Evolutionary conservation across 2,888 invertebrate genomes (phyloP).

Genomic region (Phymatocera aterrima): DNA sequence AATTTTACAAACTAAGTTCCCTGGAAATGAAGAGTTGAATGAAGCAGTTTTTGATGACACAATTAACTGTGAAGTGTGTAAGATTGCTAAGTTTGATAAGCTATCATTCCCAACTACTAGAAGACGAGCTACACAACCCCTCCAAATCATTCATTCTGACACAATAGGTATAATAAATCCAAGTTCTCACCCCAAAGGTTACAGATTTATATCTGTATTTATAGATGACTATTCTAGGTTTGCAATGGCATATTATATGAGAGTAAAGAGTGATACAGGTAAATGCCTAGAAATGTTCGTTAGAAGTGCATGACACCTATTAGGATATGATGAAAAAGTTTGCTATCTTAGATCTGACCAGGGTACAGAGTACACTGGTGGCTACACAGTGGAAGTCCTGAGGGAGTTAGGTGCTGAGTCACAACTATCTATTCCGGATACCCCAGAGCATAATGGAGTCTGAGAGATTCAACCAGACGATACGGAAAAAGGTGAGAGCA

Average conservation of each 20-base stretch:
- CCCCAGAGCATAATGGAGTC: slow-evolving; percentile 50
- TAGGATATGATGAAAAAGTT: slow-evolving; percentile 55
- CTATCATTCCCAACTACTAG: slow-evolving; percentile 51
- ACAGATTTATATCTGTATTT: slow-evolving; percentile 50
- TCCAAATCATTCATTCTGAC: no score
- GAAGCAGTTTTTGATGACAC: slow-evolving; percentile 52
- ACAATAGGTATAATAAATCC: slow-evolving; percentile 47
- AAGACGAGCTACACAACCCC: slow-evolving; percentile 46
- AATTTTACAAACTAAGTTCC: slow-evolving; percentile 49
- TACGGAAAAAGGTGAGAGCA: slow-evolving; percentile 51
- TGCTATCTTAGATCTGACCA: slow-evolving; percentile 57
- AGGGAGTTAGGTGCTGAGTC: slow-evolving; percentile 48
- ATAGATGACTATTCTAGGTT: slow-evolving; percentile 53
- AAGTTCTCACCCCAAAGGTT: slow-evolving; percentile 47
- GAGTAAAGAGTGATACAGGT: slow-evolving; percentile 51
- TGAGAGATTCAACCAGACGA: slow-evolving; percentile 52
- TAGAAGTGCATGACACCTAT: slow-evolving; percentile 54
- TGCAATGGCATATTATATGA: slow-evolving; percentile 51
- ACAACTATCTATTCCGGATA: slow-evolving; percentile 32
- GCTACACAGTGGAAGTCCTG: slow-evolving; percentile 53
- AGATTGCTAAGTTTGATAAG: slow-evolving; percentile 55
- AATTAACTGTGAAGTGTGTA: slow-evolving; percentile 56
- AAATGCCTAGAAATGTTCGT: slow-evolving; percentile 51
- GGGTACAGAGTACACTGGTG: no score
- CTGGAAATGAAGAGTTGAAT: slow-evolving; percentile 48